A percentile compares a stretch with the other conserved stretches of the same genome.
Evolutionary conservation across 92 coral and sea anemone genomes (phyloP).

Genomic region (Zoanthus sansibaricus): DNA sequence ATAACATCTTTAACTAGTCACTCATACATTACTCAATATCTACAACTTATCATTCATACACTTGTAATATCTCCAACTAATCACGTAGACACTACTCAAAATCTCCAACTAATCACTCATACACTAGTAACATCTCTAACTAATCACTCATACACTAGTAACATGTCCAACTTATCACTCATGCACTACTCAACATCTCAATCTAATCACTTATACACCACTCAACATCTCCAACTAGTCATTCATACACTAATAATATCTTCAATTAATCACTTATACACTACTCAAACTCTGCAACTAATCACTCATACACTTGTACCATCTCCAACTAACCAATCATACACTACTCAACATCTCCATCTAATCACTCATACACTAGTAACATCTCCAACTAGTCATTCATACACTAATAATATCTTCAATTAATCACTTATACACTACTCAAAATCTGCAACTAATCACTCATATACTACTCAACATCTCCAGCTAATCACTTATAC

Average conservation of each 20-base stretch:
- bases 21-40: not conserved
- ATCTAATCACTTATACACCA: not conserved
- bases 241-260: slow-evolving; percentile 3
- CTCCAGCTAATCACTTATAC: not conserved
- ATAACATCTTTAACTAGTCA: not conserved
- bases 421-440: too few relatives aligned
- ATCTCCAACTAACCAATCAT: too few relatives aligned
- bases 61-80: too few relatives aligned
- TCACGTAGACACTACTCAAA: not conserved
- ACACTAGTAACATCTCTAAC: too few relatives aligned
- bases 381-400: not conserved
- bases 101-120: too few relatives aligned
- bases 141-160: too few relatives aligned
- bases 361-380: not conserved
- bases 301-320: too few relatives aligned
- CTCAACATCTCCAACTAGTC: not conserved
- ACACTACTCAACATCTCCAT: not conserved
- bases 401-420: too few relatives aligned
- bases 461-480: not conserved
- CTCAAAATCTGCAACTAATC: not conserved
- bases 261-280: not conserved
- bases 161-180: not conserved
- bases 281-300: not conserved
- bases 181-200: too few relatives aligned
- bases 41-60: not conserved